phyloP scores from a whole-genome alignment of 2,888 invertebrate genomes.

The Rapana venosa region DNA sequence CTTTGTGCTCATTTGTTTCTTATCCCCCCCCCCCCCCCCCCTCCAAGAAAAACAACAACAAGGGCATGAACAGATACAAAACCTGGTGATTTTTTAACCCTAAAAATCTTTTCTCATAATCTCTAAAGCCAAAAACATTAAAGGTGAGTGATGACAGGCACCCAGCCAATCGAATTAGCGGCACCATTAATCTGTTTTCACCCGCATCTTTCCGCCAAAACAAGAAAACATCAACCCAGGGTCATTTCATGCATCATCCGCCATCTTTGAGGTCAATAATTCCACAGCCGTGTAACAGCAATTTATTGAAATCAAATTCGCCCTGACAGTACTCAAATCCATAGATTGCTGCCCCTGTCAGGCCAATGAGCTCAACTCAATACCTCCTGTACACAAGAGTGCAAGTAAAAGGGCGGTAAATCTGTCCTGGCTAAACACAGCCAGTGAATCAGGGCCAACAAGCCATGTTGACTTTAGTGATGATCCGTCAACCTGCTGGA shows the following conservation, averaged over 20 bases:
- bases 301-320: constrained; percentile 6
- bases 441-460: constrained; percentile 6
- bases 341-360: background rate
- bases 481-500: constrained; percentile 9
- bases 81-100: no score
- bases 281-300: background rate
- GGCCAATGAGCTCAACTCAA: background rate
- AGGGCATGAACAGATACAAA: background rate
- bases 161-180: background rate
- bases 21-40: no score
- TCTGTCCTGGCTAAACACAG: constrained; percentile 11
- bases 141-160: background rate
- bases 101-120: no score
- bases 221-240: background rate
- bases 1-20: no score
- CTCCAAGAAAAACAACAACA: no score
- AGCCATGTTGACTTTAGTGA: background rate
- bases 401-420: constrained; percentile 13
- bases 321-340: background rate
- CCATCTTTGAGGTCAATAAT: background rate
- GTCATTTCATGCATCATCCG: background rate
- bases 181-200: background rate
- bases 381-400: constrained; percentile 10
- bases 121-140: background rate
- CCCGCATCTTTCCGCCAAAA: background rate